phyloP scores from a whole-genome alignment of 2,888 invertebrate genomes.

The Chaitophorus viminalis region DNA sequence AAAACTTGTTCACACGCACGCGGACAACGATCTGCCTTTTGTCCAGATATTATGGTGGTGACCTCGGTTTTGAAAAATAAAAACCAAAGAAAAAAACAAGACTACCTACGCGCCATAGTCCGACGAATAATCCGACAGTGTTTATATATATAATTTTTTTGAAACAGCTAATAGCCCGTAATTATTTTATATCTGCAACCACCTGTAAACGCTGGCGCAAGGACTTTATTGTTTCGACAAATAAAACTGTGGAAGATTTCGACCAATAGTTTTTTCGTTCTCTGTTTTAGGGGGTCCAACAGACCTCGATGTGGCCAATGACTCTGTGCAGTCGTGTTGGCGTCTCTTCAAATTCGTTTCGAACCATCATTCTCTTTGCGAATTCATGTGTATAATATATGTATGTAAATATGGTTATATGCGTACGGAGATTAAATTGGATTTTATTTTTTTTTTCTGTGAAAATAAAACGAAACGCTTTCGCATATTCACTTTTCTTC shows the following conservation, averaged over 20 bases:
- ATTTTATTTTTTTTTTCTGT: not conserved
- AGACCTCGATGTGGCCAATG: no score
- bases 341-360: no score
- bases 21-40: slow-evolving; percentile 56
- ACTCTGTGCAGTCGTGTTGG: no score
- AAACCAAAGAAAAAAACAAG: slow-evolving; percentile 19
- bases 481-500: not conserved
- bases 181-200: not conserved
- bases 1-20: slow-evolving; percentile 48
- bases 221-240: not conserved
- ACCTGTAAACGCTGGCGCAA: not conserved
- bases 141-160: not conserved
- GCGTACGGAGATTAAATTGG: not conserved
- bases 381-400: no score
- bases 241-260: not conserved
- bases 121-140: not conserved
- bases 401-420: no score
- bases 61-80: slow-evolving; percentile 46
- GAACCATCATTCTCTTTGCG: no score
- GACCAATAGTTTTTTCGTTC: not conserved
- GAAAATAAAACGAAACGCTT: not conserved
- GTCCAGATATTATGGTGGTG: slow-evolving; percentile 39
- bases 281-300: not conserved
- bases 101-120: slow-evolving; percentile 9
- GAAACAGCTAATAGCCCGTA: not conserved